Conservation (phyloP, 2,888 invertebrate species). For the Hedychridium roseum region DNA sequence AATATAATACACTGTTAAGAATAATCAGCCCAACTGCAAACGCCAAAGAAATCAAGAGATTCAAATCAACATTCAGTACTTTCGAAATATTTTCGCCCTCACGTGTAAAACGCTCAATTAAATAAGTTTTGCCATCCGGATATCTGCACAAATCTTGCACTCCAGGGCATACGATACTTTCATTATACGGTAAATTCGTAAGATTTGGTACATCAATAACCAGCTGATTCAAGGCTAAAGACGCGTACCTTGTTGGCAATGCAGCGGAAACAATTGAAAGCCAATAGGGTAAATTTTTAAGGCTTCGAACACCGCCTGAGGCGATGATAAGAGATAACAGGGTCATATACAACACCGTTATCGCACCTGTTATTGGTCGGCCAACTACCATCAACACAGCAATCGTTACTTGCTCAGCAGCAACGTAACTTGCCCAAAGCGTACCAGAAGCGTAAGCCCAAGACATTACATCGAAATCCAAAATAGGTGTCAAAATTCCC, state of each 20-base stretch:
- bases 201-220: constrained; percentile 49
- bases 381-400: constrained; percentile 83
- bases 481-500: constrained; percentile 74
- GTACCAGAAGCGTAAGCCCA: constrained; percentile 61
- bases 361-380: constrained; percentile 78
- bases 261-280: constrained; percentile 53
- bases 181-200: constrained; percentile 64
- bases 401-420: constrained; percentile 86
- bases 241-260: constrained; percentile 57
- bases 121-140: constrained; percentile 75
- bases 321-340: constrained; percentile 68
- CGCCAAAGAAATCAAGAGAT: constrained; percentile 83
- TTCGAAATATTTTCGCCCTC: constrained; percentile 68
- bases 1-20: constrained; percentile 84
- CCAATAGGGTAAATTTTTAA: constrained; percentile 55
- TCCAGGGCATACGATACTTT: constrained; percentile 64
- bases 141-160: constrained; percentile 70
- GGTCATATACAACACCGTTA: constrained; percentile 80
- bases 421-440: constrained; percentile 85
- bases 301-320: constrained; percentile 55
- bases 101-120: constrained; percentile 75
- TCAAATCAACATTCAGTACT: constrained; percentile 76
- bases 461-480: constrained; percentile 50
- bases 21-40: constrained; percentile 84
- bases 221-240: constrained; percentile 57